These are phyloP conservation scores for Melanogrammus aeglefinus DNA, from an alignment of 2,797 vertebrate genomes.

Conservation along the genomic window DNA sequence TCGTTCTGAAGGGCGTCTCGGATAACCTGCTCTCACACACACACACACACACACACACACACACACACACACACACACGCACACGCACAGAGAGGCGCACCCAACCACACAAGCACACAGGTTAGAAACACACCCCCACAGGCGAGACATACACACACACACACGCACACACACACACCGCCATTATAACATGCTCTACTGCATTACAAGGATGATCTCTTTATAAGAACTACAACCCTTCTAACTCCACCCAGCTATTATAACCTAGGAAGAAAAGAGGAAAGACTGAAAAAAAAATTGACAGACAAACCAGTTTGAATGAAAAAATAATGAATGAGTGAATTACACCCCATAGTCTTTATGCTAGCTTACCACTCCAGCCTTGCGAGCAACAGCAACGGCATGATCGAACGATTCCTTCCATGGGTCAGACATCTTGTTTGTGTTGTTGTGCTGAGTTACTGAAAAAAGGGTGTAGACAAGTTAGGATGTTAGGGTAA, in stretches of 20 bases:
- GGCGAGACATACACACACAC: no score
- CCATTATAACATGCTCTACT: no score
- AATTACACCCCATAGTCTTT: constrained; percentile 13
- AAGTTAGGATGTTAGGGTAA: neutral
- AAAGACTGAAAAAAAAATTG: neutral
- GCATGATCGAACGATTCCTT: constrained; percentile 85
- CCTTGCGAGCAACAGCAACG: constrained; percentile 80
- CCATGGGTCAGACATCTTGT: constrained; percentile 83
- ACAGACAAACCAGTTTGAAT: neutral
- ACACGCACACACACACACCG: neutral
- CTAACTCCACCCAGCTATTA: no score
- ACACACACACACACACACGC: neutral
- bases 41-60: neutral
- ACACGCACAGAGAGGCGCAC: no score
- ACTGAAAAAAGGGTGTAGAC: neutral
- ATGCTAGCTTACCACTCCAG: constrained; percentile 78
- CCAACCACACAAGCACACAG: no score
- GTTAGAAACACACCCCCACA: no score
- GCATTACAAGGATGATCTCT: no score
- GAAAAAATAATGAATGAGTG: neutral
- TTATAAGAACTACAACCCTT: no score
- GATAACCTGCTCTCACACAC: constrained; percentile 71
- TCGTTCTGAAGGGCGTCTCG: constrained; percentile 83
- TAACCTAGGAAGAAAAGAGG: no score
- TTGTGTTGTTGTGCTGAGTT: neutral